Evolutionary conservation across 2,888 invertebrate species (phyloP).

Genomic region (Coelopa pilipes): DNA sequence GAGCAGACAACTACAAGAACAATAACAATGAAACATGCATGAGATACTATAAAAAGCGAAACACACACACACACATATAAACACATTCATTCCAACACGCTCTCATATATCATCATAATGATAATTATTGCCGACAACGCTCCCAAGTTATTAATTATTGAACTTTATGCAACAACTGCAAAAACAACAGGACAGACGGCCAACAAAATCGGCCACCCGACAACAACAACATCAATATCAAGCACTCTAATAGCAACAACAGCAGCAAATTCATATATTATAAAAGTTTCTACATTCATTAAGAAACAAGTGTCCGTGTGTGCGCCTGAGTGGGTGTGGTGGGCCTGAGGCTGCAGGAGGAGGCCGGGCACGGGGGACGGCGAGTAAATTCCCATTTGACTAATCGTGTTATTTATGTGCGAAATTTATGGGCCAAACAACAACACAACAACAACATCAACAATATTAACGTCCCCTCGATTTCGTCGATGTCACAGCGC

Average conservation of each 20-base stretch:
- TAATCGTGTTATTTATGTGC: constrained; percentile 4
- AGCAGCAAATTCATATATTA: neutral
- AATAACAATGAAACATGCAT: constrained; percentile 9
- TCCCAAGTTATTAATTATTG: constrained; percentile 33
- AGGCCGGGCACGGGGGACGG: no score
- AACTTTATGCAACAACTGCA: constrained; percentile 1
- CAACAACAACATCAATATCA: constrained; percentile 3
- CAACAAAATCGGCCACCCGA: neutral
- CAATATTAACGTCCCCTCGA: no score
- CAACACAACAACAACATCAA: no score
- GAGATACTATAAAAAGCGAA: neutral
- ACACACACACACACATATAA: neutral
- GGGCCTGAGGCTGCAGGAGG: no score
- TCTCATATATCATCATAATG: constrained; percentile 7
- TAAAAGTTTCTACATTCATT: no score
- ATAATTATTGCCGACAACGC: constrained; percentile 31
- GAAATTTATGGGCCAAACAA: no score
- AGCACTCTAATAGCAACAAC: neutral
- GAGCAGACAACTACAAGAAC: neutral
- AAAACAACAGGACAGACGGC: neutral
- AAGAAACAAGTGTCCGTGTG: no score
- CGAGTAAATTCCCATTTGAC: constrained; percentile 3
- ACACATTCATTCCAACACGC: neutral
- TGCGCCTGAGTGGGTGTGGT: no score
- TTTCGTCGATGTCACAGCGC: no score